Evolutionary conservation across 2,888 invertebrate species (phyloP).

Genomic region (Drosophila longiperda): DNA sequence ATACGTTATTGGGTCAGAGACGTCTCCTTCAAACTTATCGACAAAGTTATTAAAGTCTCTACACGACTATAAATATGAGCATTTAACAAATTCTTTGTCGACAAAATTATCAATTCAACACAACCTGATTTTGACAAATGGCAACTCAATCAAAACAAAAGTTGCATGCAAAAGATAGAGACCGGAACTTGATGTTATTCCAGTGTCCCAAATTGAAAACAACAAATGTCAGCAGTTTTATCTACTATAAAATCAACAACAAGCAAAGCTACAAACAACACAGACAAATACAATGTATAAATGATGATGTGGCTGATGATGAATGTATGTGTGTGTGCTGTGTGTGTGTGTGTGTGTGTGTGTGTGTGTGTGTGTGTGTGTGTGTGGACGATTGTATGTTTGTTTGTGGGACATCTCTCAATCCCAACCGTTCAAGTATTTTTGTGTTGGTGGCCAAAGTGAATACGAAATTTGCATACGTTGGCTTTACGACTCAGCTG

Average conservation of each 20-base stretch:
- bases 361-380: slow-evolving; percentile 25
- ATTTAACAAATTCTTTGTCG: slow-evolving; percentile 16
- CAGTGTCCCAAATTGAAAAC: slow-evolving; percentile 67
- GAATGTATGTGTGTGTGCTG: slow-evolving; percentile 62
- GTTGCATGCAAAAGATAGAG: neutral
- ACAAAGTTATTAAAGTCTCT: neutral
- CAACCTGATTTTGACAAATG: slow-evolving; percentile 62
- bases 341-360: slow-evolving; percentile 25
- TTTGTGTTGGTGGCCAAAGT: slow-evolving; percentile 69
- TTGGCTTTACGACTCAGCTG: slow-evolving; percentile 70
- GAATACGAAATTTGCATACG: slow-evolving; percentile 78
- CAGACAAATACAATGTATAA: slow-evolving; percentile 77
- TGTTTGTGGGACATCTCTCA: slow-evolving; percentile 37
- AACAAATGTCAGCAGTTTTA: slow-evolving; percentile 77
- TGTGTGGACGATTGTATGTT: slow-evolving; percentile 7
- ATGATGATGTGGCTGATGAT: slow-evolving; percentile 77
- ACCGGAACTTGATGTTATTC: slow-evolving; percentile 23
- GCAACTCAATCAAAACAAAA: slow-evolving; percentile 56
- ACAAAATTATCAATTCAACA: slow-evolving; percentile 60
- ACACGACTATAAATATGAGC: neutral
- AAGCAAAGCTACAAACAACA: slow-evolving; percentile 29
- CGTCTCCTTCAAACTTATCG: neutral
- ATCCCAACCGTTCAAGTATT: slow-evolving; percentile 36
- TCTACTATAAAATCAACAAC: slow-evolving; percentile 52
- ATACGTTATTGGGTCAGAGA: neutral